phyloP scores from a whole-genome alignment of 1,140 invertebrate genomes.

The Sycophaga agraensis region DNA sequence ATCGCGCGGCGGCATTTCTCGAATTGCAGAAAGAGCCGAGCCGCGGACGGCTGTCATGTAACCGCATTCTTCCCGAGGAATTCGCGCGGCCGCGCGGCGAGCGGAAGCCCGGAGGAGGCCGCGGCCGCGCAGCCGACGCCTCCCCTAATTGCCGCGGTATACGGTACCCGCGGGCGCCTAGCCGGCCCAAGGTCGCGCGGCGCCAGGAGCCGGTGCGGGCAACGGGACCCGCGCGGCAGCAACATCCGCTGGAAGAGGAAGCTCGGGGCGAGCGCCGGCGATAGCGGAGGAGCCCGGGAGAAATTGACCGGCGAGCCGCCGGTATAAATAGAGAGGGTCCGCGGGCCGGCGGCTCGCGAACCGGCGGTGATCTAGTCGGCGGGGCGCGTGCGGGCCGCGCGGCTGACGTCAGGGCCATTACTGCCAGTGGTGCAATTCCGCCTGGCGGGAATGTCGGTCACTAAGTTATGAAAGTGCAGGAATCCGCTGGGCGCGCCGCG shows the following conservation, averaged over 20 bases:
- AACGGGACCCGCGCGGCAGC: too few relatives aligned
- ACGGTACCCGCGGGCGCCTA: too few relatives aligned
- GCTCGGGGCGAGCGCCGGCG: too few relatives aligned
- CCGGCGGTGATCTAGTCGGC: conserved; percentile 1
- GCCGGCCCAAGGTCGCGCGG: too few relatives aligned
- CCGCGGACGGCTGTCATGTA: conserved; percentile 9
- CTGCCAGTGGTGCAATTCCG: conserved; percentile 49
- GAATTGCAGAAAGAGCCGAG: conserved; percentile 11
- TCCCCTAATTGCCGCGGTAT: neutral
- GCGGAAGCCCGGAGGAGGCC: too few relatives aligned
- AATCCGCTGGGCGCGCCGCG: conserved; percentile 37
- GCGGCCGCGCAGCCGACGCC: neutral
- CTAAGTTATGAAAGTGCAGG: conserved; percentile 49
- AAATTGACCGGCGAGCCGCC: too few relatives aligned
- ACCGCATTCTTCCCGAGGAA: conserved; percentile 19
- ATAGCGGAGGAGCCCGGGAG: too few relatives aligned
- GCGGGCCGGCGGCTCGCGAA: too few relatives aligned
- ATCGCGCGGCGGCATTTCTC: conserved; percentile 7
- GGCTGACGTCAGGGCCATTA: conserved; percentile 45
- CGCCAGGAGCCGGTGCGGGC: too few relatives aligned
- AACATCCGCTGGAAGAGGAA: too few relatives aligned
- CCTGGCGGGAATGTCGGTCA: conserved; percentile 47
- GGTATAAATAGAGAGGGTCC: too few relatives aligned
- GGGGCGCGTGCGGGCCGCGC: neutral
- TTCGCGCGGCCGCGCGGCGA: conserved; percentile 2